phyloP scores from a whole-genome alignment of 1,140 invertebrate genomes.

The Octopus sinensis region DNA sequence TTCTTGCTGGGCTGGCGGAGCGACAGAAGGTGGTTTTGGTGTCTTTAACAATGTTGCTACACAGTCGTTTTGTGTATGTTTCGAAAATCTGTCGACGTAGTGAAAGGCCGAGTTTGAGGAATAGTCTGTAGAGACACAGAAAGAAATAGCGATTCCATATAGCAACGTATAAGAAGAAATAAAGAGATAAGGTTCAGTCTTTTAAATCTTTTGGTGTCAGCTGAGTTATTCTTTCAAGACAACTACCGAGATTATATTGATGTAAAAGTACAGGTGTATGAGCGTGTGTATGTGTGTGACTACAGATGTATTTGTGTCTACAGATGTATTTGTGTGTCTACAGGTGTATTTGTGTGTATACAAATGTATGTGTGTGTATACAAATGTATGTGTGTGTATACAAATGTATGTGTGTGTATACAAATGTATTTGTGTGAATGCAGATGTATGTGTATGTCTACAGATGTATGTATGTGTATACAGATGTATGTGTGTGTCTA shows the following conservation, averaged over 20 bases:
- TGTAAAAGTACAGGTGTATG: too few relatives aligned
- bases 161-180: too few relatives aligned
- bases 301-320: too few relatives aligned
- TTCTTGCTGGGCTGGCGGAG: background rate
- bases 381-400: background rate
- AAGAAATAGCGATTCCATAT: background rate
- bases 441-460: background rate
- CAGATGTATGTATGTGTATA: background rate
- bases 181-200: too few relatives aligned
- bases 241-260: too few relatives aligned
- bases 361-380: background rate
- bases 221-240: too few relatives aligned
- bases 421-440: background rate
- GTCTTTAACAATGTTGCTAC: conserved; percentile 38
- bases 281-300: too few relatives aligned
- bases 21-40: conserved; percentile 33
- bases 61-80: conserved; percentile 35
- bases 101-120: conserved; percentile 46
- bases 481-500: background rate
- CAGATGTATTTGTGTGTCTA: background rate
- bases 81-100: conserved; percentile 46
- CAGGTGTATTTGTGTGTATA: background rate
- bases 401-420: background rate
- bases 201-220: too few relatives aligned
- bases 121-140: conserved; percentile 35